Base-by-base conservation (phyloP, 2,888 invertebrate species). In the Periphyllus acericola region DNA sequence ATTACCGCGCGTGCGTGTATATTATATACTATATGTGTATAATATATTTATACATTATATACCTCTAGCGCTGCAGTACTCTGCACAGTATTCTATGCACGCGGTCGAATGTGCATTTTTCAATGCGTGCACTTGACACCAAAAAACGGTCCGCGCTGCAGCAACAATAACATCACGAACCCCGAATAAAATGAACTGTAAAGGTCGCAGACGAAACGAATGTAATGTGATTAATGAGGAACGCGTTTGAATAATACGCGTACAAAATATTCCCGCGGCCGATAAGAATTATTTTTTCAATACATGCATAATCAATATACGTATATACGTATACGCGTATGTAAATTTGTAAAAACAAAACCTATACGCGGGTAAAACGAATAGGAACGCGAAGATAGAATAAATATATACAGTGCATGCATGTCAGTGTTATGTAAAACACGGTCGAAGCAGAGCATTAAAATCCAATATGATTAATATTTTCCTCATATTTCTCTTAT, bases 201-300 rank as follows among this genome's bases (percentile, higher is more conserved):
- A 71, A 32, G 71, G 71, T 71, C 71, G 32, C 71, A 71, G 71
- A 71, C 71, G 32, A 71, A 68, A 71, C 46, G 14, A 46, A 71
- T 11, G 17, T 71, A 14, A 29, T 29, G 29, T 71, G 25, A 71
- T 6, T 29, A 6, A 68, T 29, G 5, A 68, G 1, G 11, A 68
- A n/a, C 6, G 3, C 68, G 8, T 68, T 68, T 29, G 25, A 68
- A 68, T 29, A 29, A n/a, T 66, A 25, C 52, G 25, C 60, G 25
- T 60, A 25, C 21, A 25, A 21, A 71, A 71, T 29, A 71, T 17
- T 71, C 29, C 32, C 60, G 25, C n/a, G n/a, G n/a, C 14, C 71
- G 17, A 29, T 29, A 71, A 32, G 29, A 11, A 9, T 29, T 68
- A 29, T 11, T 68, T n/a, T 68, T 11, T 29, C n/a, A n/a, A 29